Percentiles rank a stretch among this genome's conserved stretches.
Conservation (phyloP, 2,888 invertebrate species). For the Drosophila leonis region DNA sequence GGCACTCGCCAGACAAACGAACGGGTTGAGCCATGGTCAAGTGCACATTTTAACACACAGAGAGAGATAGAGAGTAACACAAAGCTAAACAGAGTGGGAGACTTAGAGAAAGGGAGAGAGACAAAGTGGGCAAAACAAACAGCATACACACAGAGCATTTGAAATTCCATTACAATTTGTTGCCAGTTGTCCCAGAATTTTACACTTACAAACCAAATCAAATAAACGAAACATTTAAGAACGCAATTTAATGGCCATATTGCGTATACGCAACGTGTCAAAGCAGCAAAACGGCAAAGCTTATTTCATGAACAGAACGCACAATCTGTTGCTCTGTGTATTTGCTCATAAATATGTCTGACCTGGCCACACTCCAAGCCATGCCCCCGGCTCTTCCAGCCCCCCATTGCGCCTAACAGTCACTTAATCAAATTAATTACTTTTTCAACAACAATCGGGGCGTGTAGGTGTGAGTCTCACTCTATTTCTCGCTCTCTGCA, state of each 20-base stretch:
- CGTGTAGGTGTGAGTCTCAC: background rate
- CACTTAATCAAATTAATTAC: conserved; percentile 81
- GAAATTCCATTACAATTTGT: conserved; percentile 78
- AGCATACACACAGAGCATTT: conserved; percentile 53
- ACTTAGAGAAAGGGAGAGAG: conserved; percentile 3
- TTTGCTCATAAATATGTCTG: conserved; percentile 63
- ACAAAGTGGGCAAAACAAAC: conserved; percentile 21
- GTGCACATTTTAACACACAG: conserved; percentile 57
- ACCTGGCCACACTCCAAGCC: conserved; percentile 26
- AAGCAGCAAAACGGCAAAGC: conserved; percentile 53
- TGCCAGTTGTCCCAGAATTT: conserved; percentile 56
- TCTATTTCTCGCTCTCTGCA: background rate
- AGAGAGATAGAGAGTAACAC: conserved; percentile 10
- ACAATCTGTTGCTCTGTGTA: conserved; percentile 74
- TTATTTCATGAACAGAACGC: conserved; percentile 72
- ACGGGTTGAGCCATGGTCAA: conserved; percentile 59
- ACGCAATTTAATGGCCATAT: conserved; percentile 44
- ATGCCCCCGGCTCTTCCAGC: background rate
- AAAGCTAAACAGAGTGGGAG: background rate
- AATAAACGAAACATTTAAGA: conserved; percentile 49
- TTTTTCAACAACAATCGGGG: conserved; percentile 73
- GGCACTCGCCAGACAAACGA: conserved; percentile 41
- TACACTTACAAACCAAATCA: conserved; percentile 33
- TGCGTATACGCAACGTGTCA: conserved; percentile 60
- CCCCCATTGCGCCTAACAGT: conserved; percentile 9